phyloP scores from a whole-genome alignment of 2,888 invertebrate genomes.

The Noctua comes region DNA sequence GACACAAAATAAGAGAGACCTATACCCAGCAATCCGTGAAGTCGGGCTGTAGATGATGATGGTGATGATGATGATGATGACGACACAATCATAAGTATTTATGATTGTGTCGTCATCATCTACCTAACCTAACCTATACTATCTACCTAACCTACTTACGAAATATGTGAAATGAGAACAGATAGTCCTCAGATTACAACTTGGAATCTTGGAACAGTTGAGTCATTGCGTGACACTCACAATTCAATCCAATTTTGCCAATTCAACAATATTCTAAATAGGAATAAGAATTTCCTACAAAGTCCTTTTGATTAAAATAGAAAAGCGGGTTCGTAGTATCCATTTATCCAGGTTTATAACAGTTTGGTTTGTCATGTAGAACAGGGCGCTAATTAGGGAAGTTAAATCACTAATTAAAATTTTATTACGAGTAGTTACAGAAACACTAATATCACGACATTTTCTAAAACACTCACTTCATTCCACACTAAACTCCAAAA shows the following conservation, averaged over 20 bases:
- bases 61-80: background rate
- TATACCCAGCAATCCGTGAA: background rate
- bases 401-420: background rate
- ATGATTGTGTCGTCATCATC: too few species aligned
- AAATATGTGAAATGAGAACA: background rate
- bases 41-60: background rate
- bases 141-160: background rate
- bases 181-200: background rate
- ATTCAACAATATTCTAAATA: background rate
- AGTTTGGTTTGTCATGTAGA: background rate
- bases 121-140: too few species aligned
- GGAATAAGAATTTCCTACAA: background rate
- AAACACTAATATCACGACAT: background rate
- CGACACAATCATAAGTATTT: background rate
- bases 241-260: background rate
- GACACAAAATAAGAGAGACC: background rate
- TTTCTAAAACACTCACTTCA: background rate
- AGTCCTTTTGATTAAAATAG: too few species aligned
- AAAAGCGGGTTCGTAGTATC: background rate
- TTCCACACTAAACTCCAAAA: background rate
- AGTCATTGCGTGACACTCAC: background rate
- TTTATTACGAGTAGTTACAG: background rate
- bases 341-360: too few species aligned
- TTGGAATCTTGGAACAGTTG: background rate
- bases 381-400: background rate